Base-by-base conservation (phyloP, 2,797 vertebrate species). In the Miopithecus talapoin region DNA sequence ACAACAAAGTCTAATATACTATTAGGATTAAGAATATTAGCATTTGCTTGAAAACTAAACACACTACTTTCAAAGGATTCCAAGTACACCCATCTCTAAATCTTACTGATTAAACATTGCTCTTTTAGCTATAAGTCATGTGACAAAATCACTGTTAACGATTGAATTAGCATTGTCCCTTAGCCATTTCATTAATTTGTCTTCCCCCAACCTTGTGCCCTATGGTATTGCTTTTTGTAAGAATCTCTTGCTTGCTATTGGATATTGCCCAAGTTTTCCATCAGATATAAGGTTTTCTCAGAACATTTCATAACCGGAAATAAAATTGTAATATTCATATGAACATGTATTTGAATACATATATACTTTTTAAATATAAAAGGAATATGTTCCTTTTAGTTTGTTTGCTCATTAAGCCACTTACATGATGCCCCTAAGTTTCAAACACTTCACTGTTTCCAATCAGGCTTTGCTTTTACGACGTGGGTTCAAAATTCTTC, bases 241-340 rank as follows among this genome's bases (percentile, higher is more conserved):
- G 92, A 86, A 76, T 36, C 14, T 41, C 48, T 80, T 64, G 24
- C 41, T 93, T 61, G 26, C 30, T 74, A 92, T 39, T 33, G 24
- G 30, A 26, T 68, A 92, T 43, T 33, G 24, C 33, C 85, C 50
- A 48, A 48, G 50, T 85, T 95, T 94, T 76, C 93, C 41, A 75
- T 41, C 70, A 92, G 68, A 88, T 33, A 72, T 24, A 84, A 93
- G 55, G n/a, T 78, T 95, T 89, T 83, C 88, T 94, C 75, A 93
- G 36, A 81, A 33, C 48, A 95, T 72, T 89, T 97, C 26, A 50
- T 85, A 74, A 96, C 26, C 24, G 43, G n/a, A 96, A 96, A 87
- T 81, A 70, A 93, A 75, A 33, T 19, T 50, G 61, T 53, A 86
- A 39, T 85, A 76, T 55, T 88, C 78, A 85, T 13, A 90, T 4